Conservation (phyloP, 1,140 invertebrate species). For the Lineus longissimus region DNA sequence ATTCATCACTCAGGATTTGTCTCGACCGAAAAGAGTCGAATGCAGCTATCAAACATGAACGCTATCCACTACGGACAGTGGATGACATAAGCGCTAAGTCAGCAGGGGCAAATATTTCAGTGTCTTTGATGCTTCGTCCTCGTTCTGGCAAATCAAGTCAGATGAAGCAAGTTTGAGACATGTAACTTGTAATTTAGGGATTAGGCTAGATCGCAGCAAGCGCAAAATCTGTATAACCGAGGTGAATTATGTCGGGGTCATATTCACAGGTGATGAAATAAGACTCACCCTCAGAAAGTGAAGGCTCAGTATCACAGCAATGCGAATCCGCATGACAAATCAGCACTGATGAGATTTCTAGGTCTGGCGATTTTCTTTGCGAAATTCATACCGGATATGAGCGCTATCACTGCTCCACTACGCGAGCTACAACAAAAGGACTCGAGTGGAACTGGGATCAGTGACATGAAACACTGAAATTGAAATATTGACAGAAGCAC, state of each 20-base stretch:
- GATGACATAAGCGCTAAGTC: slow-evolving; percentile 19
- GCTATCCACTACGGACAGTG: slow-evolving; percentile 14
- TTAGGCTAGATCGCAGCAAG: slow-evolving; percentile 46
- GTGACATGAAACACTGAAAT: slow-evolving; percentile 19
- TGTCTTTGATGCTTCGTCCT: slow-evolving; percentile 5
- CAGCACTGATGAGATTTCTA: slow-evolving; percentile 42
- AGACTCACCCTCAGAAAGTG: slow-evolving; percentile 35
- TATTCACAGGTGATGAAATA: neutral
- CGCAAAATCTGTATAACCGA: slow-evolving; percentile 30
- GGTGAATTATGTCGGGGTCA: slow-evolving; percentile 19
- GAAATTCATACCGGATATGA: slow-evolving; percentile 50
- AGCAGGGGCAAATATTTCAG: slow-evolving; percentile 1
- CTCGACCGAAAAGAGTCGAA: slow-evolving; percentile 19
- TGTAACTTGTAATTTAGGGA: slow-evolving; percentile 51
- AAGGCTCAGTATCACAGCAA: slow-evolving; percentile 45
- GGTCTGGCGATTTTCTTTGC: slow-evolving; percentile 52
- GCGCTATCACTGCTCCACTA: slow-evolving; percentile 44
- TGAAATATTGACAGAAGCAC: neutral
- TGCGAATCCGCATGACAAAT: slow-evolving; percentile 38
- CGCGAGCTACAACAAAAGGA: slow-evolving; percentile 38
- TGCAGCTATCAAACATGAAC: slow-evolving; percentile 14
- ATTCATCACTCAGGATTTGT: too few species aligned
- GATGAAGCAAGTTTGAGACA: slow-evolving; percentile 25
- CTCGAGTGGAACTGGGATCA: too few species aligned
- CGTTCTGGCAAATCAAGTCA: slow-evolving; percentile 10